Conservation (phyloP, 1,140 invertebrate genomes). For the Eupristina koningsbergeri region DNA sequence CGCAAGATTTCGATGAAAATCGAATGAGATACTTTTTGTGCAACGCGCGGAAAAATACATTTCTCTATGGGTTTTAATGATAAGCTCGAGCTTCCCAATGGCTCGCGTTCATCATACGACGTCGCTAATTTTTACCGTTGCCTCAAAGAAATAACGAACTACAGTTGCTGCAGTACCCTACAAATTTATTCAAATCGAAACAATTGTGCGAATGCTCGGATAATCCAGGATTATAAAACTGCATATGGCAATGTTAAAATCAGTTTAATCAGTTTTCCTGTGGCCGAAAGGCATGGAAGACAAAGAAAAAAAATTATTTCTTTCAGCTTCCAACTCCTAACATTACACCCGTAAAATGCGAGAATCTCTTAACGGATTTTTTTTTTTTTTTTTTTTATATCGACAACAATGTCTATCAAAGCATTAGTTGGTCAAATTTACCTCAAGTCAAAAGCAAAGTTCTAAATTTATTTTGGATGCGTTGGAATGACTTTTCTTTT, state of each 20-base stretch:
- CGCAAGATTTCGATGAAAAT: not conserved
- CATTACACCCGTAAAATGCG: no score
- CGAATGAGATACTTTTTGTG: not conserved
- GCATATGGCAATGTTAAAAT: not conserved
- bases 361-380: no score
- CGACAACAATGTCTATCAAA: no score
- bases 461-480: no score
- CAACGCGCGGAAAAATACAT: not conserved
- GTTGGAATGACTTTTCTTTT: no score
- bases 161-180: not conserved
- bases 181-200: slow-evolving; percentile 9
- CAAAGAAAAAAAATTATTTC: no score
- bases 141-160: not conserved
- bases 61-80: not conserved
- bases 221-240: not conserved
- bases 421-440: no score
- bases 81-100: not conserved
- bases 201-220: not conserved
- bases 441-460: no score
- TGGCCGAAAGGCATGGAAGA: no score
- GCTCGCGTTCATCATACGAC: slow-evolving; percentile 19
- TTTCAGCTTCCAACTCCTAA: no score
- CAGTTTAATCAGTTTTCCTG: not conserved
- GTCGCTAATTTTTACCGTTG: slow-evolving; percentile 4
- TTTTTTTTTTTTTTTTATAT: no score